Conservation (phyloP, 2,797 vertebrate genomes). For the Nasua narica region DNA sequence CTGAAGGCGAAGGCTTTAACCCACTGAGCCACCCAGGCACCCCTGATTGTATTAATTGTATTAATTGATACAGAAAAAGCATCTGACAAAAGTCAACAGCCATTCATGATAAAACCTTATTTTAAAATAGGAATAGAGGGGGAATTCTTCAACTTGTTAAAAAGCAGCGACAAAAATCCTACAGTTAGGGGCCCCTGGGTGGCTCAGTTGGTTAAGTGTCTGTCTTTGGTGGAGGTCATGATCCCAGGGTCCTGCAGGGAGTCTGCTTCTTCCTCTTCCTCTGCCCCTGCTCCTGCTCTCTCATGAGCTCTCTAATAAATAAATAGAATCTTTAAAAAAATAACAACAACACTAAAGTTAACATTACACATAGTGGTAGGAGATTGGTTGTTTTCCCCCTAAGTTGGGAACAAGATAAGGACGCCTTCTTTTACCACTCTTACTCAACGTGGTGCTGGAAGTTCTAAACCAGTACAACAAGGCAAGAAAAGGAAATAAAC, state of each 20-base stretch:
- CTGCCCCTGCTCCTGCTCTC: background rate
- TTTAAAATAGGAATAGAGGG: background rate
- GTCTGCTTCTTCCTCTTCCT: background rate
- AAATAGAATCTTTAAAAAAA: background rate
- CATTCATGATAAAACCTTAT: background rate
- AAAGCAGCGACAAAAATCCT: background rate
- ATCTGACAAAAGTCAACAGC: background rate
- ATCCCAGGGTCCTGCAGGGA: background rate
- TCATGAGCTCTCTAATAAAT: background rate
- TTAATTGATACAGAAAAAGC: background rate
- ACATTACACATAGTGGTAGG: background rate
- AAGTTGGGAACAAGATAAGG: background rate
- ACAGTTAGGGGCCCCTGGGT: background rate
- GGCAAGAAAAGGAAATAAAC: background rate
- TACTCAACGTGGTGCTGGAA: background rate
- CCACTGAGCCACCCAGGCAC: too few species aligned
- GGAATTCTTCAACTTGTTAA: background rate
- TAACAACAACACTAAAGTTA: background rate
- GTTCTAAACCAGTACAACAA: background rate
- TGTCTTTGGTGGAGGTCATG: background rate
- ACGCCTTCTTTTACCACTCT: background rate
- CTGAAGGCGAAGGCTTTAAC: too few species aligned
- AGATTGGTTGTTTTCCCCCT: background rate
- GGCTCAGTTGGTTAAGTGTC: too few species aligned
- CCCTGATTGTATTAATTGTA: too few species aligned